Conservation (phyloP, 2,113 vertebrate species). For the Pachypanchax playfairii region DNA sequence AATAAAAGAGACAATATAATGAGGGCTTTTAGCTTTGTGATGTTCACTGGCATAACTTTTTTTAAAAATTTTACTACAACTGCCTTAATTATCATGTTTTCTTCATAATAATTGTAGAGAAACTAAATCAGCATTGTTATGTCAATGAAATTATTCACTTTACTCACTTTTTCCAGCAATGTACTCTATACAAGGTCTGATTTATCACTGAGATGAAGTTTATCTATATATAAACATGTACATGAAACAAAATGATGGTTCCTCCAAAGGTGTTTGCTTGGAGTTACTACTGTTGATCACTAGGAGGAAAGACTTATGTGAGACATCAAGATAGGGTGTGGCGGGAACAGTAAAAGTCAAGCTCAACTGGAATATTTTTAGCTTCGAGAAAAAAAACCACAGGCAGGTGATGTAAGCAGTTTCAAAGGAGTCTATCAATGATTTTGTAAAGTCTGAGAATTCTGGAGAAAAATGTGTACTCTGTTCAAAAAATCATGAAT, state of each 20-base stretch:
- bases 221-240: not conserved
- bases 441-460: slow-evolving; percentile 1
- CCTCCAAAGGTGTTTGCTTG: slow-evolving; percentile 7
- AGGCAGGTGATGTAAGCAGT: slow-evolving; percentile 10
- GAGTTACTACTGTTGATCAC: slow-evolving; percentile 26
- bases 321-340: slow-evolving; percentile 2
- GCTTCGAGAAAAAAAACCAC: slow-evolving; percentile 19
- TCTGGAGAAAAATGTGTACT: slow-evolving; percentile 2
- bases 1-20: not conserved
- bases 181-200: not conserved
- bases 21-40: slow-evolving; percentile 4
- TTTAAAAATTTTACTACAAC: not conserved
- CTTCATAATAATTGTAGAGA: no score
- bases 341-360: slow-evolving; percentile 12
- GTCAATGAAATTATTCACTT: slow-evolving; percentile 1
- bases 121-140: no score
- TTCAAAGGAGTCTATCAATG: slow-evolving; percentile 32
- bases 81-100: slow-evolving; percentile 6
- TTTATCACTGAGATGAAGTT: not conserved
- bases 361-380: slow-evolving; percentile 39
- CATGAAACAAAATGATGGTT: slow-evolving; percentile 35
- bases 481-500: not conserved
- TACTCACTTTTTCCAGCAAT: no score
- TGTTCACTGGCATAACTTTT: slow-evolving; percentile 3
- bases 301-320: not conserved